These are phyloP conservation scores for Drosophila prolongata DNA, from an alignment of 2,888 invertebrate species.

Conservation along the genomic window DNA sequence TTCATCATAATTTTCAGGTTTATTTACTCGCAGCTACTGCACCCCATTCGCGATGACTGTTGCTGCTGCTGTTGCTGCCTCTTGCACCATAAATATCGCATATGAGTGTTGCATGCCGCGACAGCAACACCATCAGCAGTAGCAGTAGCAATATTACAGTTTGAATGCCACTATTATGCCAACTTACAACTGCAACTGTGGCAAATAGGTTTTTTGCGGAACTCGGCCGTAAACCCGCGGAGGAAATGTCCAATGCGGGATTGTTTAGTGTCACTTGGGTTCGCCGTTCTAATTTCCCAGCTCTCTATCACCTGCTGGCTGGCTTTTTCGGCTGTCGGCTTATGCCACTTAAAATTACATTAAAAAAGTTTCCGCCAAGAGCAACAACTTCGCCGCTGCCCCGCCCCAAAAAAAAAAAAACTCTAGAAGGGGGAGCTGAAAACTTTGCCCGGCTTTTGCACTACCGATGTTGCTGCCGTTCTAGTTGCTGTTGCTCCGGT, in stretches of 20 bases:
- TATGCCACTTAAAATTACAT: conserved; percentile 80
- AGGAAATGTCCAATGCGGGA: conserved; percentile 7
- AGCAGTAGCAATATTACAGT: conserved; percentile 65
- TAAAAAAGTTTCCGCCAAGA: conserved; percentile 72
- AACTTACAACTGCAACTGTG: conserved; percentile 44
- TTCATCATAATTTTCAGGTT: conserved; percentile 40
- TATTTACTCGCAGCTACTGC: conserved; percentile 76
- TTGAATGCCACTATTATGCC: conserved; percentile 80
- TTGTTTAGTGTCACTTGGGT: conserved; percentile 29
- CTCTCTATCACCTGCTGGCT: conserved; percentile 32
- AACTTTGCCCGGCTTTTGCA: conserved; percentile 65
- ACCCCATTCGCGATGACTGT: conserved; percentile 43
- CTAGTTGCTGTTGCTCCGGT: conserved; percentile 21
- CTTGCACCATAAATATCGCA: conserved; percentile 59
- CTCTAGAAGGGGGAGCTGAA: conserved; percentile 17
- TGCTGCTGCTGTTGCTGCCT: not conserved
- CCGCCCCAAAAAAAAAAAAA: not conserved
- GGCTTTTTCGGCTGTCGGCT: conserved; percentile 71
- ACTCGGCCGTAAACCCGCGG: conserved; percentile 12
- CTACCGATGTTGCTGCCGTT: conserved; percentile 31
- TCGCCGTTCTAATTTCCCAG: conserved; percentile 22
- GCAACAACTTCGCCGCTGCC: conserved; percentile 26
- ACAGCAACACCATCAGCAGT: conserved; percentile 47
- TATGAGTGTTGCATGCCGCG: conserved; percentile 71
- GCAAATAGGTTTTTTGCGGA: conserved; percentile 47